phyloP scores from a whole-genome alignment of 1,140 invertebrate species.

The Heterodera schachtii region DNA sequence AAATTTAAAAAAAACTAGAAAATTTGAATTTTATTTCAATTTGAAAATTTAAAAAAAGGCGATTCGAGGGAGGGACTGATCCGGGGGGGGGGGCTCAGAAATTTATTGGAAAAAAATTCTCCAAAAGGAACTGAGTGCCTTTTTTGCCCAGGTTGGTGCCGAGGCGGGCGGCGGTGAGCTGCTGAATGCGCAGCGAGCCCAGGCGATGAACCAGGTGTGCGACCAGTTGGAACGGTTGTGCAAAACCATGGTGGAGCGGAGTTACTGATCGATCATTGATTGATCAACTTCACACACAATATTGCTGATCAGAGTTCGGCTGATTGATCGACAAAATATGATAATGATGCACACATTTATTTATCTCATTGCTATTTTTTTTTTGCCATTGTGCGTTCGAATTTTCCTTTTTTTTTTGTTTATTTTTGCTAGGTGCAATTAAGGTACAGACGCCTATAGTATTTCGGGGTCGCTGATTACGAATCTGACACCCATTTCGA shows the following conservation, averaged over 20 bases:
- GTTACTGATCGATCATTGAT: background rate
- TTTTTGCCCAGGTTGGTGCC: background rate
- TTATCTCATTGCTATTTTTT: background rate
- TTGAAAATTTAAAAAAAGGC: too few relatives aligned
- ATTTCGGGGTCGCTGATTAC: too few relatives aligned
- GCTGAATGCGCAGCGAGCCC: constrained; percentile 16
- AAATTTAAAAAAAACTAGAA: background rate
- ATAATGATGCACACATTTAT: too few relatives aligned
- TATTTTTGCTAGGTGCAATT: too few relatives aligned
- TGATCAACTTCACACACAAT: background rate
- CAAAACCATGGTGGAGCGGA: constrained; percentile 24
- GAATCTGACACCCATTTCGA: too few relatives aligned
- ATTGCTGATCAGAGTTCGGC: background rate
- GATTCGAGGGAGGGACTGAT: too few relatives aligned
- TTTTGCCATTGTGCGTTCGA: too few relatives aligned
- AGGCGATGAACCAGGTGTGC: constrained; percentile 49
- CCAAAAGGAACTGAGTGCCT: background rate
- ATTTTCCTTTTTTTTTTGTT: too few relatives aligned
- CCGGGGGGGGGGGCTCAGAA: too few relatives aligned
- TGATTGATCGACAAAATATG: background rate
- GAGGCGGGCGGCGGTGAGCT: constrained; percentile 16
- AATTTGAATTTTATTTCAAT: too few relatives aligned
- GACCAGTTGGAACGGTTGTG: constrained; percentile 31
- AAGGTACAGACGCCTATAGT: too few relatives aligned
- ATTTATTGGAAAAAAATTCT: background rate